Evolutionary conservation across 2,888 invertebrate species (phyloP).

Genomic region (Andrena hattorfiana): DNA sequence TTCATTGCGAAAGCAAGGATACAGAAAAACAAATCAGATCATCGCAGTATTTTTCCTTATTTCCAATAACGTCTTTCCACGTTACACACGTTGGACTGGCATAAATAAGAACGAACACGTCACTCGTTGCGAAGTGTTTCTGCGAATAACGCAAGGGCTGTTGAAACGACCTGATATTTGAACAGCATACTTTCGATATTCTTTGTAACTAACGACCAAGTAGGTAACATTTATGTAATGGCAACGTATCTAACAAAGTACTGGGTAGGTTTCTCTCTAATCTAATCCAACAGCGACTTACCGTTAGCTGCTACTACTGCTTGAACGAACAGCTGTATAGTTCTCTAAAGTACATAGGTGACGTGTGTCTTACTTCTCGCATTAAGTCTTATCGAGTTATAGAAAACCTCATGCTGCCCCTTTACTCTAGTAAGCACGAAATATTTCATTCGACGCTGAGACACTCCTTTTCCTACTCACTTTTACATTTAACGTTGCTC

Average conservation of each 20-base stretch:
- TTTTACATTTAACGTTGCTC: background rate
- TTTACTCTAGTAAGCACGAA: slow-evolving; percentile 9
- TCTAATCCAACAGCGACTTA: slow-evolving; percentile 57
- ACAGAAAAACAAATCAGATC: no score
- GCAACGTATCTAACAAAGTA: slow-evolving; percentile 46
- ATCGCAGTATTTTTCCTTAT: no score
- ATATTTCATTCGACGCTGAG: slow-evolving; percentile 37
- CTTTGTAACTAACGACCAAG: slow-evolving; percentile 16
- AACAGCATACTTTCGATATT: slow-evolving; percentile 19
- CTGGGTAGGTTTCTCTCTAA: slow-evolving; percentile 59
- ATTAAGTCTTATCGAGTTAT: slow-evolving; percentile 61
- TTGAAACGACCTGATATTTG: background rate
- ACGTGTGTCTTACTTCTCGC: slow-evolving; percentile 53
- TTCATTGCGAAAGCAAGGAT: no score
- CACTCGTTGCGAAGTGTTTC: no score
- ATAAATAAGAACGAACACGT: no score
- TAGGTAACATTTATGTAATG: slow-evolving; percentile 48
- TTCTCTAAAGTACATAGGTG: slow-evolving; percentile 44
- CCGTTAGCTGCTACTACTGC: slow-evolving; percentile 36
- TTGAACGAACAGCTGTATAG: slow-evolving; percentile 36
- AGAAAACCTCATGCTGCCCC: slow-evolving; percentile 30
- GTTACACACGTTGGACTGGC: no score
- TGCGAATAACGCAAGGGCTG: no score
- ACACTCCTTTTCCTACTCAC: background rate
- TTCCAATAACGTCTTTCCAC: no score